A percentile compares a stretch with the other conserved stretches of the same genome.
Evolutionary conservation across 1,140 invertebrate genomes (phyloP).

Genomic region (Dendrolimus punctatus): DNA sequence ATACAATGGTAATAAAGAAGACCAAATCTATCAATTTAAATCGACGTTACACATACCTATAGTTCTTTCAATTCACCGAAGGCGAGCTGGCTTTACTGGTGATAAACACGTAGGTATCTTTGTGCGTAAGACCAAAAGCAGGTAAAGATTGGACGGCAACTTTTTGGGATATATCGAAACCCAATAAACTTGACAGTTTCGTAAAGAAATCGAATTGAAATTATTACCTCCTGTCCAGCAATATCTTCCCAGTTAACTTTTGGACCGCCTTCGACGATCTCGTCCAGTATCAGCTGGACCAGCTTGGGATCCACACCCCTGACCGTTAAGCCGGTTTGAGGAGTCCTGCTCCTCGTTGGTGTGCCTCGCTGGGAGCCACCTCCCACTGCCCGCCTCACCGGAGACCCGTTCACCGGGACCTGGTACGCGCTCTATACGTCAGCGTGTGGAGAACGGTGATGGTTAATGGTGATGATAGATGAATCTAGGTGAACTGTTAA

Average conservation of each 20-base stretch:
- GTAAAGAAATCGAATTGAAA: slow-evolving; percentile 1
- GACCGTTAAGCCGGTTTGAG: slow-evolving; percentile 68
- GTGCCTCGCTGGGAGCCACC: slow-evolving; percentile 55
- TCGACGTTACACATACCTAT: too few species aligned
- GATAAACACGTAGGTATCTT: too few species aligned
- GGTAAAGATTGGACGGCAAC: too few species aligned
- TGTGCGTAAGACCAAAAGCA: too few species aligned
- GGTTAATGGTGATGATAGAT: slow-evolving; percentile 12
- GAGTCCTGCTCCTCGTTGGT: slow-evolving; percentile 59
- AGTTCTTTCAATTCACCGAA: too few species aligned
- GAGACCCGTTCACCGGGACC: slow-evolving; percentile 71
- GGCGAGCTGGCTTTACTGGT: too few species aligned
- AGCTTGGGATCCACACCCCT: slow-evolving; percentile 93
- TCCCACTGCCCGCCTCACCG: slow-evolving; percentile 74
- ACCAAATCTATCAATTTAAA: too few species aligned
- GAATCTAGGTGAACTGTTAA: too few species aligned
- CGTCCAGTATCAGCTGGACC: slow-evolving; percentile 84
- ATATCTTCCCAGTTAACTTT: slow-evolving; percentile 95
- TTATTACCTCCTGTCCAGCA: slow-evolving; percentile 84
- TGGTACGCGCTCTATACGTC: slow-evolving; percentile 27
- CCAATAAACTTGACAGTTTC: too few species aligned
- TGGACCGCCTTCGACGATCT: slow-evolving; percentile 83
- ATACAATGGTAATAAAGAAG: too few species aligned
- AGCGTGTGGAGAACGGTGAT: slow-evolving; percentile 9
- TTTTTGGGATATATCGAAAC: too few species aligned